phyloP scores from a whole-genome alignment of 2,797 vertebrate genomes.

The Luscinia megarhynchos region DNA sequence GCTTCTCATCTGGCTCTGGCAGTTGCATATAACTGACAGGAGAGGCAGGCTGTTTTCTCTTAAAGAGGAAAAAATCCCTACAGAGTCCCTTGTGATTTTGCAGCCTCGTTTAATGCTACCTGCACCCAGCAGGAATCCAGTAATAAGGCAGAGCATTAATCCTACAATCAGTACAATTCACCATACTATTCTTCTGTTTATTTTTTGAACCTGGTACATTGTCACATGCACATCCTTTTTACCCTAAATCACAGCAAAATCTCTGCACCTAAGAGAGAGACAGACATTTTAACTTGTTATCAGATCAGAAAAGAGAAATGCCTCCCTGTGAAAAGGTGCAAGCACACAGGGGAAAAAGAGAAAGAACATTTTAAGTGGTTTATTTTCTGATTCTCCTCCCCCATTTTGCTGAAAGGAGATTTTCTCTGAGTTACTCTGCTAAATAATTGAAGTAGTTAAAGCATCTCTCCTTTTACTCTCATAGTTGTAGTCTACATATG shows the following conservation, averaged over 20 bases:
- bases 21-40: background rate
- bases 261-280: background rate
- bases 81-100: background rate
- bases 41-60: background rate
- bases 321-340: background rate
- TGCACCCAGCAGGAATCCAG: background rate
- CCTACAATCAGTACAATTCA: background rate
- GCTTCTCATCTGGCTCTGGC: background rate
- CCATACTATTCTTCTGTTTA: background rate
- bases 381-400: background rate
- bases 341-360: background rate
- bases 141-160: background rate
- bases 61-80: background rate
- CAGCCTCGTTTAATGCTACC: conserved; percentile 1
- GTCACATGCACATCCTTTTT: background rate
- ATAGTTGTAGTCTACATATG: background rate
- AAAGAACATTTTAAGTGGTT: background rate
- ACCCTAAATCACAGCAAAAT: conserved; percentile 2
- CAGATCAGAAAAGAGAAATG: background rate
- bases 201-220: conserved; percentile 4
- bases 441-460: background rate
- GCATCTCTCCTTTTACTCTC: background rate
- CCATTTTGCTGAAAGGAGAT: background rate
- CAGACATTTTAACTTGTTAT: background rate
- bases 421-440: background rate